These are phyloP conservation scores for Glomeris marginata DNA, from an alignment of 2,888 invertebrate species.

Conservation along the genomic window DNA sequence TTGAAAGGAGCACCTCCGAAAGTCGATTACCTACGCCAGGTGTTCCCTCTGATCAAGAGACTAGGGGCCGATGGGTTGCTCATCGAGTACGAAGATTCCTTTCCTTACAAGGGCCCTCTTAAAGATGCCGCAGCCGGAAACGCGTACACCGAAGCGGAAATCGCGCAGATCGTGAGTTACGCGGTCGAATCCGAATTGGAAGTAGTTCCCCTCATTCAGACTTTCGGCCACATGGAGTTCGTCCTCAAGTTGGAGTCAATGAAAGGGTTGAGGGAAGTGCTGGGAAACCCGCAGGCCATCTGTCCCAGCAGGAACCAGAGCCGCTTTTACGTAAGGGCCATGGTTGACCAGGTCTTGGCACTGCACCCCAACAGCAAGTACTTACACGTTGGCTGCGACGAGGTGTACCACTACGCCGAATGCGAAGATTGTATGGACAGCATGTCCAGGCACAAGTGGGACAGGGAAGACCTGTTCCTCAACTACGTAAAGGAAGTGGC, in stretches of 20 bases:
- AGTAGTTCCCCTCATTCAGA: slow-evolving; percentile 67
- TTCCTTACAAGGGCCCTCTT: slow-evolving; percentile 51
- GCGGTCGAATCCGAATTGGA: slow-evolving; percentile 45
- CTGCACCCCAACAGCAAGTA: slow-evolving; percentile 47
- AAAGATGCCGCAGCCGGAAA: slow-evolving; percentile 44
- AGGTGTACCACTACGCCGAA: slow-evolving; percentile 39
- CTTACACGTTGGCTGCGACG: slow-evolving; percentile 69
- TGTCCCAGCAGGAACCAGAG: slow-evolving; percentile 52
- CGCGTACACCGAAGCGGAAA: slow-evolving; percentile 50
- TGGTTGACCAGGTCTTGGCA: slow-evolving; percentile 56
- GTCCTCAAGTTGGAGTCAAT: slow-evolving; percentile 54
- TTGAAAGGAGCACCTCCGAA: slow-evolving; percentile 39
- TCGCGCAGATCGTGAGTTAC: slow-evolving; percentile 46
- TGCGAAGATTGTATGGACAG: slow-evolving; percentile 41
- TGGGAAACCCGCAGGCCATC: slow-evolving; percentile 42
- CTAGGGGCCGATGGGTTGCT: slow-evolving; percentile 61
- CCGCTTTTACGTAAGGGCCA: slow-evolving; percentile 40
- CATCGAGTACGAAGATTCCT: slow-evolving; percentile 78
- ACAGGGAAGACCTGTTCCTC: slow-evolving; percentile 44
- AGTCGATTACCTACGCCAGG: slow-evolving; percentile 27
- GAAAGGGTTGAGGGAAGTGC: slow-evolving; percentile 48
- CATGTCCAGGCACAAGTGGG: slow-evolving; percentile 32
- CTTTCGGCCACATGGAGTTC: slow-evolving; percentile 72
- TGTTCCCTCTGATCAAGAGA: slow-evolving; percentile 45
- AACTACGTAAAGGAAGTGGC: slow-evolving; percentile 44